Evolutionary conservation across 2,888 invertebrate species (phyloP).

Genomic region (Hydriomena furcata): DNA sequence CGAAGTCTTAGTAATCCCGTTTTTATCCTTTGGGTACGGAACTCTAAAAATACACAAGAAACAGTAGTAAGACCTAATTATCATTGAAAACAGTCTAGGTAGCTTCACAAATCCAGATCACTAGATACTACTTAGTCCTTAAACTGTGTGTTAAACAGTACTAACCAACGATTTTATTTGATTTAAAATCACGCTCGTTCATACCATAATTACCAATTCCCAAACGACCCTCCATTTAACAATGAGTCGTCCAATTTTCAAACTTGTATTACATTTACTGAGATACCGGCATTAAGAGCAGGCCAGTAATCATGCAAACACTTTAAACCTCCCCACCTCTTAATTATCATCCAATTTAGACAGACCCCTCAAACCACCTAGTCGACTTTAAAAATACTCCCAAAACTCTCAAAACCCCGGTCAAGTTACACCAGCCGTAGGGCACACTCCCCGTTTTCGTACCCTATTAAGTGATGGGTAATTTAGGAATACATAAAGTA

Average conservation of each 20-base stretch:
- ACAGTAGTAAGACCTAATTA: no score
- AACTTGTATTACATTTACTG: slow-evolving; percentile 58
- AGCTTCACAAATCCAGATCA: no score
- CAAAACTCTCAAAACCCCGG: slow-evolving; percentile 35
- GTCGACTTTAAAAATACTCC: slow-evolving; percentile 1
- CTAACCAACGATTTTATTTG: neutral
- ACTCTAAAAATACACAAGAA: no score
- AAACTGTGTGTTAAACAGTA: no score
- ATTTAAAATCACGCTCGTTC: slow-evolving; percentile 9
- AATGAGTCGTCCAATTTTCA: slow-evolving; percentile 56
- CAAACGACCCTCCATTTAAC: slow-evolving; percentile 27
- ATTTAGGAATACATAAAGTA: slow-evolving; percentile 83
- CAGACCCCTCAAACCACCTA: slow-evolving; percentile 44
- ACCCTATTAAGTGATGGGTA: slow-evolving; percentile 82
- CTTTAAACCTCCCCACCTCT: slow-evolving; percentile 74
- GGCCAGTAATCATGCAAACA: slow-evolving; percentile 76
- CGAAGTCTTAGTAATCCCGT: no score
- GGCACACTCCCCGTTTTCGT: slow-evolving; percentile 65
- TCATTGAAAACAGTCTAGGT: no score
- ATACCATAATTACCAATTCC: slow-evolving; percentile 10
- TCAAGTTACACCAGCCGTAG: slow-evolving; percentile 54
- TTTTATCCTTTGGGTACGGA: no score
- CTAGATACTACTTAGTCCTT: no score
- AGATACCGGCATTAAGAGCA: slow-evolving; percentile 75
- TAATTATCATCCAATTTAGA: slow-evolving; percentile 52